These are phyloP conservation scores for Alauda arvensis DNA, from an alignment of 2,797 vertebrate species.

Conservation along the genomic window DNA sequence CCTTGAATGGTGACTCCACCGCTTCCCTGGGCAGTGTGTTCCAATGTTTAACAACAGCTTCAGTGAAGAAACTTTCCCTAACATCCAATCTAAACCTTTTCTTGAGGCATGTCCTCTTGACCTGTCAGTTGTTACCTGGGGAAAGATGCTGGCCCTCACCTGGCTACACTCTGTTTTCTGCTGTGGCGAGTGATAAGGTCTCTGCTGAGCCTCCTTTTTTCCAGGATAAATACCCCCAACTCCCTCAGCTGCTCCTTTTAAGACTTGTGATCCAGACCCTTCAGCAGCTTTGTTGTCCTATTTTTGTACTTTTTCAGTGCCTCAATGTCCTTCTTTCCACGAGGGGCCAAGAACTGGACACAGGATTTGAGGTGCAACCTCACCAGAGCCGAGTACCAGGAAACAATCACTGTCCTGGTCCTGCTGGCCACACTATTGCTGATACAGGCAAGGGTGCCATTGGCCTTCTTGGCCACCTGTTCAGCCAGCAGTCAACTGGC, in stretches of 20 bases:
- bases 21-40: neutral
- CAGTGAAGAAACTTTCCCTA: too few species aligned
- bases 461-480: neutral
- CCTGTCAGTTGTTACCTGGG: neutral
- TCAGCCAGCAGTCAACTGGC: accelerated
- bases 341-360: neutral
- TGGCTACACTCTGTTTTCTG: neutral
- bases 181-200: neutral
- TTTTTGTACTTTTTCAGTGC: neutral
- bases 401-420: accelerated
- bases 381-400: accelerated
- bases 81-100: neutral
- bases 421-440: neutral
- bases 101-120: neutral
- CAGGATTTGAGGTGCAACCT: neutral
- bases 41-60: neutral
- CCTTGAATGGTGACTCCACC: accelerated
- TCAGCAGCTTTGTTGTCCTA: neutral
- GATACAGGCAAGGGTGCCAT: neutral
- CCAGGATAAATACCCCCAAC: neutral
- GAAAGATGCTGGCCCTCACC: neutral
- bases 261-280: neutral
- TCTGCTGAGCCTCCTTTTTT: neutral
- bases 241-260: neutral
- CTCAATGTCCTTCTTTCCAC: neutral